Percentiles rank a stretch among this genome's conserved stretches.
Evolutionary conservation across 1,140 invertebrate species (phyloP).

Genomic region (Drosophila neocordata): DNA sequence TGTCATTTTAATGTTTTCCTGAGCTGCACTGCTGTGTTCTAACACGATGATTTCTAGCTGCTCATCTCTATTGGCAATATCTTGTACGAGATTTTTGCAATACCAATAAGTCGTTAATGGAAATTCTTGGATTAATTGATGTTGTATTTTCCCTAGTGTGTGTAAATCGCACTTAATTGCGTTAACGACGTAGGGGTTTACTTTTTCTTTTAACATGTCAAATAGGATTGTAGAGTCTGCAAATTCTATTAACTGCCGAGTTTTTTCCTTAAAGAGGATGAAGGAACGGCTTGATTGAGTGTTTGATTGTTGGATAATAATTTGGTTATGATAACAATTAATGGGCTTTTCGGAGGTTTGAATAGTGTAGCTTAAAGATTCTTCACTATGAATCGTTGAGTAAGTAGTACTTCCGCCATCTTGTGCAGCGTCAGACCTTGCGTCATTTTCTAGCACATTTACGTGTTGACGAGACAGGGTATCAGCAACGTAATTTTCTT

Average conservation of each 20-base stretch:
- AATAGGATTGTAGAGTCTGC: no score
- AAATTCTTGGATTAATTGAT: no score
- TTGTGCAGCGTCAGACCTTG: constrained; percentile 11
- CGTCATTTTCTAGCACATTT: constrained; percentile 16
- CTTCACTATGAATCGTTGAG: constrained; percentile 20
- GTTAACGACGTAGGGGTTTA: constrained; percentile 6
- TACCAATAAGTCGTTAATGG: not conserved
- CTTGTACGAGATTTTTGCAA: not conserved
- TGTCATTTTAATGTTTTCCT: constrained; percentile 22
- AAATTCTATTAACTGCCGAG: not conserved
- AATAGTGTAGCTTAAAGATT: constrained; percentile 15
- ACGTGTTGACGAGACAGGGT: constrained; percentile 30
- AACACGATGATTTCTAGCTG: not conserved
- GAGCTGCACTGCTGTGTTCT: constrained; percentile 11
- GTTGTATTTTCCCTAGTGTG: no score
- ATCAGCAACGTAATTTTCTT: constrained; percentile 75
- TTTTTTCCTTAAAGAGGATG: constrained; percentile 30
- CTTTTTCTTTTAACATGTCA: not conserved
- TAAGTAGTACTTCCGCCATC: no score
- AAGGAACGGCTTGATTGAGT: constrained; percentile 8
- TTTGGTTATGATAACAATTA: constrained; percentile 25
- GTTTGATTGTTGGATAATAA: no score
- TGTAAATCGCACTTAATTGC: no score
- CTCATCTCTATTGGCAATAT: not conserved
- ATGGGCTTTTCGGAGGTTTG: constrained; percentile 20